Evolutionary conservation across 2,888 invertebrate genomes (phyloP), one percentile per base, ranked within the genome.

Genomic region (Minunthozetes semirufus): DNA sequence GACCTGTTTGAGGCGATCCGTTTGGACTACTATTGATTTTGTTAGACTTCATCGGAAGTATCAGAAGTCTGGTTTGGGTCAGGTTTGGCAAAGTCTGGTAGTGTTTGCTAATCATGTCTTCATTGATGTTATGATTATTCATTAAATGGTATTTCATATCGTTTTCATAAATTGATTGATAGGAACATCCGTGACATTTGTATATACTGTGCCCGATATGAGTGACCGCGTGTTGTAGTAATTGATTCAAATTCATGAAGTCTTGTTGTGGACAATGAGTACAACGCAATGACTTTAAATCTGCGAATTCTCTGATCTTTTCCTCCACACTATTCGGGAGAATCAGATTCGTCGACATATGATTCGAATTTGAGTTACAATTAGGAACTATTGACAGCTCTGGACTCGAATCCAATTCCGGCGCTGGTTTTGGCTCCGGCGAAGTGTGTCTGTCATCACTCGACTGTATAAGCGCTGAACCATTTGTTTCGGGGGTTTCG

Each of bases 191-290:
- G 80, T 88, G 89, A 81, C 92, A 92, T 75, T 89, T 88, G 81
- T 88, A 92, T 38, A 90, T 86, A 80, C 88, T 86, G 88, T 89
- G 89, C 76, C 88, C 88, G 76, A 89, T 86, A 81, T 90, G 90
- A 4, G 83, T 81, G 0, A 89, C 87, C 83, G 88, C 87, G 79
- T 90, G 90, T 72, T 84, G 83, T 29, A 87, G 84, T 8, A 89
- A 81, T 78, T 87, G 86, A 72, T 84, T 83, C 19, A 85, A 80
- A 38, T 85, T 84, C 0, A 83, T 81, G 80, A 85, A 87, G 78
- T 83, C 85, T 17, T 66, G 53, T 27, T 22, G 8, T 25, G 74
- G 74, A 66, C 74, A 74, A 25, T 29, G 27, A 19, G 13, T 74
- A 53, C 74, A 74, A 4, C 38, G 66, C n/a, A 63, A 46, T 27